These are phyloP conservation scores for Tragopan temminckii DNA, from an alignment of 2,797 vertebrate species.

Conservation along the genomic window DNA sequence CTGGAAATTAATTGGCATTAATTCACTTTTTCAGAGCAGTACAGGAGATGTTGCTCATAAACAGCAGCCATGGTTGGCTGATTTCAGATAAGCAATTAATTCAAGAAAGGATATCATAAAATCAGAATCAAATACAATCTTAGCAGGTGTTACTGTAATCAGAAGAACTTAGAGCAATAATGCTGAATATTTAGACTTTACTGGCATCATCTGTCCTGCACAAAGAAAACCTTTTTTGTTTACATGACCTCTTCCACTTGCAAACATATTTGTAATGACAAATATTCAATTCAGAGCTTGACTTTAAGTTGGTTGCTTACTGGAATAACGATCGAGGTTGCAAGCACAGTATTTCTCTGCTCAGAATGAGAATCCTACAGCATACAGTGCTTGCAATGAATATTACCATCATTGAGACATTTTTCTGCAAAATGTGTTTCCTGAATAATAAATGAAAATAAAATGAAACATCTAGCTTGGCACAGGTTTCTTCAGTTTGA, in stretches of 20 bases:
- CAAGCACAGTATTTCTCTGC: slow-evolving; percentile 20
- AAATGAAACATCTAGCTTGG: slow-evolving; percentile 53
- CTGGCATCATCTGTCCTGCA: neutral
- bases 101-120: slow-evolving; percentile 63
- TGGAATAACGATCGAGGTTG: slow-evolving; percentile 24
- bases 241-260: neutral
- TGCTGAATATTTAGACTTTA: slow-evolving; percentile 12
- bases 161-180: slow-evolving; percentile 53
- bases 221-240: slow-evolving; percentile 5
- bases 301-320: slow-evolving; percentile 7
- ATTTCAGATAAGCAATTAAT: slow-evolving; percentile 70
- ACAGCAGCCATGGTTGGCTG: slow-evolving; percentile 59
- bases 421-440: slow-evolving; percentile 33
- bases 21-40: slow-evolving; percentile 57
- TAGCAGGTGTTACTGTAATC: slow-evolving; percentile 72
- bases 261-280: slow-evolving; percentile 34
- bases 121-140: slow-evolving; percentile 56
- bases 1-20: slow-evolving; percentile 54
- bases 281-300: slow-evolving; percentile 11
- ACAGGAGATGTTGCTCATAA: slow-evolving; percentile 52
- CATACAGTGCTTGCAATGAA: neutral
- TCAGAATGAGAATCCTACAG: slow-evolving; percentile 11
- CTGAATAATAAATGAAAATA: slow-evolving; percentile 66
- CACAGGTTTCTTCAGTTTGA: neutral
- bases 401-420: neutral